phyloP scores from a whole-genome alignment of 2,797 vertebrate species.

The Tokudaia tokunoshimensis region DNA sequence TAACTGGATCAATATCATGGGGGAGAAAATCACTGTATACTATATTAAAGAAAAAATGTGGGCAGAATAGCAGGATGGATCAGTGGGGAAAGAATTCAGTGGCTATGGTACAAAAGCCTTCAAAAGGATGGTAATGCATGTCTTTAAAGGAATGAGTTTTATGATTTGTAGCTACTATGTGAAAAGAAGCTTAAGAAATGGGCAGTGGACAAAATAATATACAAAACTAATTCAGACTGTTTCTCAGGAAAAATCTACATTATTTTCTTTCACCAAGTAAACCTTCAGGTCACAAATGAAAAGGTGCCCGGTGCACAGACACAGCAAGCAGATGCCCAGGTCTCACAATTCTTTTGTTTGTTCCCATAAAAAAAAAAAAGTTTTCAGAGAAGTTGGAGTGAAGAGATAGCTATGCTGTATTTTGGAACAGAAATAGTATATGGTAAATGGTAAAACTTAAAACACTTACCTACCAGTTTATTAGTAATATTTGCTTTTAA shows the following conservation, averaged over 20 bases:
- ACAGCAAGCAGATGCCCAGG: neutral
- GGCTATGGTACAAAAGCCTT: neutral
- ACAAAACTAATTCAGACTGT: neutral
- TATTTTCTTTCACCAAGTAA: neutral
- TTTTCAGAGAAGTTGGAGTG: neutral
- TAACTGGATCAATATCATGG: neutral
- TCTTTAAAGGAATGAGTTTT: neutral
- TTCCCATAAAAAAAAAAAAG: neutral
- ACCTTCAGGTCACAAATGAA: neutral
- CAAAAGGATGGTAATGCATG: too few relatives aligned
- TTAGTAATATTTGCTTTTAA: slow-evolving; percentile 29
- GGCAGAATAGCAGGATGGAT: neutral
- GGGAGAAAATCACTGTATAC: neutral
- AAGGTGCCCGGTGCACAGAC: too few relatives aligned
- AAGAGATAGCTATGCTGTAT: neutral
- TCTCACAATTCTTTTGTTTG: neutral
- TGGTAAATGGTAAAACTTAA: neutral
- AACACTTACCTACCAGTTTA: neutral
- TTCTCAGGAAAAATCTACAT: neutral
- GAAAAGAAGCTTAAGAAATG: neutral
- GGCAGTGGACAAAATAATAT: neutral
- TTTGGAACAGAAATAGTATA: neutral
- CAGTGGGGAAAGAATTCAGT: neutral
- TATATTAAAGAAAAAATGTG: neutral
- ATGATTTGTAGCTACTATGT: neutral